Base-by-base conservation (phyloP, 2,797 vertebrate genomes). In the Microchirus variegatus region DNA sequence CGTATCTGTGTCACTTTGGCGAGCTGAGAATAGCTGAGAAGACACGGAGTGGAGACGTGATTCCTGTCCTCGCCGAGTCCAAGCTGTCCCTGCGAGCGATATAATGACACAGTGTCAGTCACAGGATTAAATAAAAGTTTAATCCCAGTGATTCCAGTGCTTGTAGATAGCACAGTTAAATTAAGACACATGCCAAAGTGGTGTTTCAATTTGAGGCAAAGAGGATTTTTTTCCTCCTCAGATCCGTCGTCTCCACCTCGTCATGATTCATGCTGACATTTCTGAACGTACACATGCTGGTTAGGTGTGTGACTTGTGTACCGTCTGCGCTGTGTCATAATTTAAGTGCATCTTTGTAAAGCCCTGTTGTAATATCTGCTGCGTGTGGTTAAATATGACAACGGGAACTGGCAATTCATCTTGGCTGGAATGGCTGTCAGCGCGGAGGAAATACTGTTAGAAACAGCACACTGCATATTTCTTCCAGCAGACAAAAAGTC, bases 351-450 rank as follows among this genome's bases (percentile, higher is more conserved):
- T 68, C 60, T 70, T 18, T 68, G 53, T 87, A 89, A 90, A 89
- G 92, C 92, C 83, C 82, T 85, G 88, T 89, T 90, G 92, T 79
- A 93, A 94, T 90, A 93, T 90, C 84, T 85, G 85, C 88, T 92
- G 84, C 84, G 89, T 91, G 91, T 87, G 84, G 91, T 89, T 84
- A 80, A 87, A 89, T 92, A 92, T 93, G 92, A 95, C 91, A 94
- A 73, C 69, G 67, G 78, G 78, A 90, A 69, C 89, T 94, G 92
- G 93, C 94, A 92, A 83, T 73, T 83, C 93, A 94, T 94, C 94
- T 95, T 82, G 85, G 83, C 94, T 90, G 92, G 95, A 96, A 95
- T 86, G 88, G 93, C 90, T 95, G 92, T 94, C 93, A 94, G 90
- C 90, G 82, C 88, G 91, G 90, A 69, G 91, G 93, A 93, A 95